These are phyloP conservation scores for Thera britannica DNA, from an alignment of 2,888 invertebrate genomes.

Conservation along the genomic window DNA sequence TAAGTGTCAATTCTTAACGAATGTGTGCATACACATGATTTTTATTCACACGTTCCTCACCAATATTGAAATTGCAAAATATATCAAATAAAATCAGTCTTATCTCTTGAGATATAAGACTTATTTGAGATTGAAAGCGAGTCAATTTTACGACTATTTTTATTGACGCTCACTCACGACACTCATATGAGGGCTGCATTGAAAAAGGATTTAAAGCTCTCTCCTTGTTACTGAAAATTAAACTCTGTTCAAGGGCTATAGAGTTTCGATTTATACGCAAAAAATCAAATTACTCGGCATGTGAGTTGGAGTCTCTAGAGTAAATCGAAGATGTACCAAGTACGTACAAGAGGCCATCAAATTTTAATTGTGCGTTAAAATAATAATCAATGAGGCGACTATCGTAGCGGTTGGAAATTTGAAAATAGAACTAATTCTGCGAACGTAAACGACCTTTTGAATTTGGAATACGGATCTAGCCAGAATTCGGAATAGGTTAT, in stretches of 20 bases:
- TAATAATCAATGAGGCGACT: slow-evolving; percentile 83
- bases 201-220: slow-evolving; percentile 63
- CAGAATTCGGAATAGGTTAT: slow-evolving; percentile 39
- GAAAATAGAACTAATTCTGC: slow-evolving; percentile 70
- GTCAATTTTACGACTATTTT: slow-evolving; percentile 79
- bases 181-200: slow-evolving; percentile 72
- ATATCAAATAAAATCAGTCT: slow-evolving; percentile 48
- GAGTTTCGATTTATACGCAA: slow-evolving; percentile 40
- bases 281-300: slow-evolving; percentile 37
- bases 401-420: slow-evolving; percentile 58
- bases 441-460: slow-evolving; percentile 47
- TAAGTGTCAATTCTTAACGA: slow-evolving; percentile 85
- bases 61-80: slow-evolving; percentile 54
- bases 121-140: slow-evolving; percentile 52
- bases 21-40: slow-evolving; percentile 84
- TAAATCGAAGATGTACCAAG: slow-evolving; percentile 78
- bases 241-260: slow-evolving; percentile 51
- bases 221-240: slow-evolving; percentile 48
- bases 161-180: slow-evolving; percentile 82
- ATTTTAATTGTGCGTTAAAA: slow-evolving; percentile 84
- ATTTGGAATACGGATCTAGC: slow-evolving; percentile 38
- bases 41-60: slow-evolving; percentile 81
- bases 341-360: slow-evolving; percentile 77
- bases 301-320: slow-evolving; percentile 43
- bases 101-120: slow-evolving; percentile 52